Evolutionary conservation across 1,140 invertebrate species (phyloP), one percentile per base, ranked within the genome.

Genomic region (Muscidifurax raptorellus): DNA sequence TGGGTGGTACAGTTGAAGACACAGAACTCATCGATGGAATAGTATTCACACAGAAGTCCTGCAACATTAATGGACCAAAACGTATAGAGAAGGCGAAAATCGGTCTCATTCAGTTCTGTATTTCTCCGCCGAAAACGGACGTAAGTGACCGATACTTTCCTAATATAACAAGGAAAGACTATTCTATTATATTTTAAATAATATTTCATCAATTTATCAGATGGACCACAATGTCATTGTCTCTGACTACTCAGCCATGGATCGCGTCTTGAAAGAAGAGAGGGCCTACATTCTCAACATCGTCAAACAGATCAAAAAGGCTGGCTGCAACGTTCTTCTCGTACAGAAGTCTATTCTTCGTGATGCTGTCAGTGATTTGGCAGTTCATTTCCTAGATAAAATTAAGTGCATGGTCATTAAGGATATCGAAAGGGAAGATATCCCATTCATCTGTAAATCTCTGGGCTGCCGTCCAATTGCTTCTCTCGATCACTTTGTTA

Each of bases 181-280:
- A 59, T 7, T 59, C 7, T 18, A 22, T 59, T 5, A 47, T 15
- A 18, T 40, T 12, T 78, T 80, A 47, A 52, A 64, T 74, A 85
- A 64, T 81, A 47, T 52, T 69, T 67, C 12, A 32, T 79, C 28
- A 69, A 67, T 87, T 94, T 94, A 22, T 77, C 88, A 98, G 97
- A 99, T 99, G 98, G 99, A 99, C 91, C 98, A 99, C 93, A 98
- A 96, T 92, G 98, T 99, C 0, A 96, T 99, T 87, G 98, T 99
- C 13, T 98, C 98, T 0, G 99, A 99, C 92, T 99, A 99, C 91
- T 95, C 98, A 66, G 98, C 99, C 84, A 99, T 99, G 99, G 99
- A 99, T 93, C 95, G 99, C 84, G 98, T 99, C 0, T 91, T 99
- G n/a, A 97, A 99, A 91, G 99, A 99, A 93, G 99, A 99, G 93